phyloP scores from a whole-genome alignment of 2,888 invertebrate genomes.

The Alentia gelatinosa region DNA sequence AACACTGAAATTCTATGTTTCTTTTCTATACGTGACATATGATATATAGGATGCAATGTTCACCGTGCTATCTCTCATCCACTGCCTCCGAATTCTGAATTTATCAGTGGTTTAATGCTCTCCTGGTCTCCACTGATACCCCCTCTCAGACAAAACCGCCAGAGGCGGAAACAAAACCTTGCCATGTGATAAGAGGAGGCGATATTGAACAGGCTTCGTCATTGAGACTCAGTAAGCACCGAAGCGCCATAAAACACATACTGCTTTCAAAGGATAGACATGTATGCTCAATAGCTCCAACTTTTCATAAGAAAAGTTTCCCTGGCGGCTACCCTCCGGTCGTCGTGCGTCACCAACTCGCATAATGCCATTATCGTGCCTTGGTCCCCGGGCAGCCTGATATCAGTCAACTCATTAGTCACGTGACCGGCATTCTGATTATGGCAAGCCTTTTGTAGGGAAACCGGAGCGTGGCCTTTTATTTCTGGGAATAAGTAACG shows the following conservation, averaged over 20 bases:
- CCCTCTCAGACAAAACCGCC: neutral
- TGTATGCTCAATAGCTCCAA: slow-evolving; percentile 8
- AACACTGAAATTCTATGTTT: neutral
- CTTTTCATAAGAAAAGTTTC: neutral
- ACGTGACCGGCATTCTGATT: slow-evolving; percentile 10
- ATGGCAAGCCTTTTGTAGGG: neutral
- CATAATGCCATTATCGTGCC: neutral
- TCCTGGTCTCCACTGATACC: neutral
- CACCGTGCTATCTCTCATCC: neutral
- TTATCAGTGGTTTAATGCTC: neutral
- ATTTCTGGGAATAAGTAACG: neutral
- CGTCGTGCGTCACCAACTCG: neutral
- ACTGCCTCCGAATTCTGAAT: neutral
- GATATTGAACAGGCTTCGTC: neutral
- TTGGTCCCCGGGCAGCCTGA: neutral
- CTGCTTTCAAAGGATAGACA: neutral
- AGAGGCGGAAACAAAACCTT: neutral
- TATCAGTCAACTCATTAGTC: slow-evolving; percentile 9
- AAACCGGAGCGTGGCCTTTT: neutral
- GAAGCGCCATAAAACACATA: neutral
- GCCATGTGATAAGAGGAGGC: neutral
- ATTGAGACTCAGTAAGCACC: neutral
- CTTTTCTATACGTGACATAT: neutral
- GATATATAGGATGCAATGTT: neutral
- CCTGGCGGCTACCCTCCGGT: neutral